Percentiles rank a stretch among this genome's conserved stretches.
These are phyloP conservation scores for Philonicus albiceps DNA, from an alignment of 2,888 invertebrate species.

Conservation along the genomic window DNA sequence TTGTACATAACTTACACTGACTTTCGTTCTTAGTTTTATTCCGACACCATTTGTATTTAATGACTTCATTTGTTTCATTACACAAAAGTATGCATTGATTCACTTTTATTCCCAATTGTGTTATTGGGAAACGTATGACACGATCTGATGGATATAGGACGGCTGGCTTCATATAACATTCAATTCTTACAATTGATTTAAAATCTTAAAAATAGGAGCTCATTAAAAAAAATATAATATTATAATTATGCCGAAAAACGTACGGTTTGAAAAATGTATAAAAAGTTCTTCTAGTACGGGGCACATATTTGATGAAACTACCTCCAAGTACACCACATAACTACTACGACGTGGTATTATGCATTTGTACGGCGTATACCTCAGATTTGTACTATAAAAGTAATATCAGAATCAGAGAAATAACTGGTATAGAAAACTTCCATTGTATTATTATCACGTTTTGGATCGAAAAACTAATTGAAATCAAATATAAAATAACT, in stretches of 20 bases:
- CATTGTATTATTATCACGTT: too few relatives aligned
- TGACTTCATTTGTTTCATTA: slow-evolving; percentile 52
- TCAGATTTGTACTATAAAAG: not conserved
- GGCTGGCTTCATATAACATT: slow-evolving; percentile 21
- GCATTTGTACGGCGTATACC: not conserved
- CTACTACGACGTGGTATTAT: not conserved
- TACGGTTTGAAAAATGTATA: not conserved
- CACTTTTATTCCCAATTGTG: slow-evolving; percentile 51
- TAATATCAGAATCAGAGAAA: not conserved
- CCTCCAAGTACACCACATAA: not conserved
- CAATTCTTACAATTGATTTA: not conserved
- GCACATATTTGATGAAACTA: not conserved
- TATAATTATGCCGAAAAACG: not conserved
- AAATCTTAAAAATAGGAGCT: not conserved
- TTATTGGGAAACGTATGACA: not conserved
- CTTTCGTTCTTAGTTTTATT: not conserved
- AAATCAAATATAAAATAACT: too few relatives aligned
- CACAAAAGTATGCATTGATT: slow-evolving; percentile 52
- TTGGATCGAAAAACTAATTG: too few relatives aligned
- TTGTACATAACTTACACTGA: not conserved
- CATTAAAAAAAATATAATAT: not conserved
- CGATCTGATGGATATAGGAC: not conserved
- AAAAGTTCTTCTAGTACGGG: slow-evolving; percentile 18
- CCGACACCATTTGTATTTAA: slow-evolving; percentile 47
- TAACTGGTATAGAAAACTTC: too few relatives aligned